phyloP scores from a whole-genome alignment of 2,888 invertebrate species.

The Eristalis arbustorum region DNA sequence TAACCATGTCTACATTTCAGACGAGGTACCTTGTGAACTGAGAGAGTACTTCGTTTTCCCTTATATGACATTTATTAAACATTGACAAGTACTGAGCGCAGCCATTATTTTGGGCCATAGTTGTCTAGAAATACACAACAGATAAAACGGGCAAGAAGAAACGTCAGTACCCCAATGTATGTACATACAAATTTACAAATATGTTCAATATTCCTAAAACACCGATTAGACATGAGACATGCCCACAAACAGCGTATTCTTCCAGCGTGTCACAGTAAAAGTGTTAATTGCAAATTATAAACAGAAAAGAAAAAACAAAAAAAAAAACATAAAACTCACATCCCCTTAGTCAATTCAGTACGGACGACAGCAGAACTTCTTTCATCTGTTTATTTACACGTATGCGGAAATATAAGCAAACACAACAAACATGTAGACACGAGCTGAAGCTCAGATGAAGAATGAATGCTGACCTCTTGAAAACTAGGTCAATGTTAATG shows the following conservation, averaged over 20 bases:
- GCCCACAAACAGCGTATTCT: background rate
- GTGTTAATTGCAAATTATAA: conserved; percentile 49
- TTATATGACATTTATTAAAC: too few relatives aligned
- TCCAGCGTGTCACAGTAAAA: conserved; percentile 12
- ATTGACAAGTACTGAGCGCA: too few relatives aligned
- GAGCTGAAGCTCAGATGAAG: conserved; percentile 10
- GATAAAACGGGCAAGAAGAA: background rate
- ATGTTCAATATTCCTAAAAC: background rate
- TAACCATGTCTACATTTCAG: too few relatives aligned
- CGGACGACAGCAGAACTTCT: background rate
- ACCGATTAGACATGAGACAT: background rate
- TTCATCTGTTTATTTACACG: conserved; percentile 11
- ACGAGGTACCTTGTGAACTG: too few relatives aligned
- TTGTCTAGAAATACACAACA: background rate
- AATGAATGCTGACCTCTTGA: conserved; percentile 18
- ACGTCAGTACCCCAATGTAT: background rate
- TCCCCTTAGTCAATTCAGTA: background rate
- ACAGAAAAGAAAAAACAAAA: background rate
- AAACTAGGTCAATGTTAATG: conserved; percentile 60
- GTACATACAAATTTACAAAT: background rate
- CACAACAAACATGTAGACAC: background rate
- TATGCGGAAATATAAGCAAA: conserved; percentile 35
- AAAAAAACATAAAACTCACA: background rate
- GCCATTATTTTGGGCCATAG: too few relatives aligned
- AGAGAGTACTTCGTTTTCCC: too few relatives aligned